These are phyloP conservation scores for Argentina silus DNA, from an alignment of 2,797 vertebrate species.

Conservation along the genomic window DNA sequence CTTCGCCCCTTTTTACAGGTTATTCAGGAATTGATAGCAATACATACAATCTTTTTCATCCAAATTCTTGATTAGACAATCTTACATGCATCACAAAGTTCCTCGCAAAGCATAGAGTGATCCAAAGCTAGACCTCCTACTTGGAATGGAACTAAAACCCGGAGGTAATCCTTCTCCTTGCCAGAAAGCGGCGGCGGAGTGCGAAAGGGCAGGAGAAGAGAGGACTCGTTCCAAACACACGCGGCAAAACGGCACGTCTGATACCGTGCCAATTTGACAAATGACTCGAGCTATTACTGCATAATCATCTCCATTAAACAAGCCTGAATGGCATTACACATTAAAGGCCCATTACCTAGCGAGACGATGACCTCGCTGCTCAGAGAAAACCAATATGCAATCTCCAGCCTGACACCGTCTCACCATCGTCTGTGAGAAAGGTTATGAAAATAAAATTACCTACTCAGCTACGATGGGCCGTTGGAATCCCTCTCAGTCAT, in stretches of 20 bases:
- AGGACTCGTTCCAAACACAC: slow-evolving; percentile 38
- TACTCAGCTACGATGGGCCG: not conserved
- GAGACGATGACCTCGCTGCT: slow-evolving; percentile 44
- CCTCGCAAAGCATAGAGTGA: no score
- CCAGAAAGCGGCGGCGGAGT: no score
- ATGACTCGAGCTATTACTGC: slow-evolving; percentile 56
- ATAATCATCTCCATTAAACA: slow-evolving; percentile 70
- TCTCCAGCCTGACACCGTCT: slow-evolving; percentile 32
- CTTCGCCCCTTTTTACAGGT: no score
- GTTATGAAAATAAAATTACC: slow-evolving; percentile 44
- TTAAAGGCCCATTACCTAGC: slow-evolving; percentile 63
- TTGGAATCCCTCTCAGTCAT: slow-evolving; percentile 2
- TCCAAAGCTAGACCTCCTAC: no score
- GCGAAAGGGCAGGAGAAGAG: not conserved
- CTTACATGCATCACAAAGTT: no score
- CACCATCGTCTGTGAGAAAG: slow-evolving; percentile 16
- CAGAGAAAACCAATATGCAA: slow-evolving; percentile 44
- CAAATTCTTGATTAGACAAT: no score
- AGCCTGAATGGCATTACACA: slow-evolving; percentile 54
- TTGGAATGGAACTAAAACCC: no score
- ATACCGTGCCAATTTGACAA: slow-evolving; percentile 66
- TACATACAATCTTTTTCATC: no score
- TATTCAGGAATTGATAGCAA: no score
- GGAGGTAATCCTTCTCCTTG: no score
- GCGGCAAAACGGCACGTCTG: slow-evolving; percentile 58